Conservation (phyloP, 1,140 invertebrate species). For the Drosophila asahinai region DNA sequence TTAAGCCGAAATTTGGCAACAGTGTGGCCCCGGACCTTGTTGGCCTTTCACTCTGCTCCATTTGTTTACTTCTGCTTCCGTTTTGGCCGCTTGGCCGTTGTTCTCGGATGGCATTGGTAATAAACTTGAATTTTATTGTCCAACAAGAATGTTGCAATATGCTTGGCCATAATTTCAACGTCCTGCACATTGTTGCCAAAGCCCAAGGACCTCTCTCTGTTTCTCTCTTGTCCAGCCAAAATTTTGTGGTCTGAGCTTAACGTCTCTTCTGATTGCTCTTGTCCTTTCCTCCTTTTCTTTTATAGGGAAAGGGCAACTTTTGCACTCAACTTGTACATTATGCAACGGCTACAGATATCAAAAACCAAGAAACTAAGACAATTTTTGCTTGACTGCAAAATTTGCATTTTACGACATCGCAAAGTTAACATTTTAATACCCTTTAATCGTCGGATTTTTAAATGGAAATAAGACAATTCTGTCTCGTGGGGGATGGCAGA, state of each 20-base stretch:
- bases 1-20: slow-evolving; percentile 49
- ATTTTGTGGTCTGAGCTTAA: slow-evolving; percentile 64
- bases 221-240: slow-evolving; percentile 40
- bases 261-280: slow-evolving; percentile 47
- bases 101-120: slow-evolving; percentile 51
- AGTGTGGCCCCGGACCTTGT: slow-evolving; percentile 26
- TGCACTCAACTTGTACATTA: slow-evolving; percentile 47
- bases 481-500: too few species aligned
- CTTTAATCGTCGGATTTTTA: not conserved
- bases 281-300: slow-evolving; percentile 11
- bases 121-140: slow-evolving; percentile 81
- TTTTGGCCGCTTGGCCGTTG: slow-evolving; percentile 8
- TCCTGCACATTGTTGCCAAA: slow-evolving; percentile 71
- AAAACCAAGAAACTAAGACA: slow-evolving; percentile 17
- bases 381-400: slow-evolving; percentile 25
- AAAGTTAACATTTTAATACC: slow-evolving; percentile 13
- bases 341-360: slow-evolving; percentile 20
- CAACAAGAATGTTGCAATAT: slow-evolving; percentile 83
- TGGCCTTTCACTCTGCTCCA: slow-evolving; percentile 33
- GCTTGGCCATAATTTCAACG: slow-evolving; percentile 76
- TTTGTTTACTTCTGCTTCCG: slow-evolving; percentile 30
- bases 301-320: slow-evolving; percentile 7
- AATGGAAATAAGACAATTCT: not conserved
- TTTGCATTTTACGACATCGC: slow-evolving; percentile 41
- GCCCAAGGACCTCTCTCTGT: not conserved